phyloP scores from a whole-genome alignment of 2,113 vertebrate species.

The Sphyrna mokarran region DNA sequence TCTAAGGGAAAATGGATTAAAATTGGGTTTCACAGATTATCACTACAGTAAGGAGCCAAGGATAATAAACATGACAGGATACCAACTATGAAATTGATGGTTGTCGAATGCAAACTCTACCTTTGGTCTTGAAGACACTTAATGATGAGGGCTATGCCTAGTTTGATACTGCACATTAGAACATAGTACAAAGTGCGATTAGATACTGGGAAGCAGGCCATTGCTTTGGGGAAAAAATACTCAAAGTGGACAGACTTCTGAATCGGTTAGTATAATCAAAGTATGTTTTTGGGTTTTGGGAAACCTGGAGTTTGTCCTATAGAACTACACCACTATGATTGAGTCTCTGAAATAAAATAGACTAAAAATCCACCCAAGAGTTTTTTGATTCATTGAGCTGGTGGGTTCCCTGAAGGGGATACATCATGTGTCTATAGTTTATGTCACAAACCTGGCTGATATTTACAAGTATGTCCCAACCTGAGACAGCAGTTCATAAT shows the following conservation, averaged over 20 bases:
- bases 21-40: not conserved
- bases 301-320: not conserved
- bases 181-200: not conserved
- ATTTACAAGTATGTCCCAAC: too few species aligned
- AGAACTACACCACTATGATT: not conserved
- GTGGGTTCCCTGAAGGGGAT: not conserved
- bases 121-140: not conserved
- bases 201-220: not conserved
- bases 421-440: not conserved
- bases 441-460: too few species aligned
- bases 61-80: not conserved
- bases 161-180: not conserved
- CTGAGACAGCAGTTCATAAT: too few species aligned
- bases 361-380: not conserved
- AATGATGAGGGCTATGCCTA: not conserved
- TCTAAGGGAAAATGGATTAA: not conserved
- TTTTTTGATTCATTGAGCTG: not conserved
- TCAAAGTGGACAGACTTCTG: not conserved
- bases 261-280: not conserved
- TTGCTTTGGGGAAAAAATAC: not conserved
- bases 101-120: not conserved
- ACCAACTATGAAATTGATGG: not conserved
- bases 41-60: not conserved
- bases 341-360: not conserved
- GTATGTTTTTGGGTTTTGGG: not conserved